A percentile compares a stretch with the other conserved stretches of the same genome.
phyloP scores from a whole-genome alignment of 2,113 vertebrate genomes.

The Nestor notabilis region DNA sequence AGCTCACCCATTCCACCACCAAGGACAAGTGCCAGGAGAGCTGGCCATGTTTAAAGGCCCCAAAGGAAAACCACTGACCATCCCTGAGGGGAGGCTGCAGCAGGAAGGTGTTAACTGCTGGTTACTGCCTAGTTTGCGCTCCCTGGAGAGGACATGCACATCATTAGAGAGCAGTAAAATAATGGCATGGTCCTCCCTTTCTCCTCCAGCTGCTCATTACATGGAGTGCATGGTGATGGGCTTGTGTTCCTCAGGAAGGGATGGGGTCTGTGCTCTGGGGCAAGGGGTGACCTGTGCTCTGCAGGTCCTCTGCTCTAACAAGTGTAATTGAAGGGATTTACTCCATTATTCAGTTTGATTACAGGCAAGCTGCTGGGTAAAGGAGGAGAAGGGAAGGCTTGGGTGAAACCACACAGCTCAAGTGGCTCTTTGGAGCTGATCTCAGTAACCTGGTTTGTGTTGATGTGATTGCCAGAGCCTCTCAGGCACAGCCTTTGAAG shows the following conservation, averaged over 20 bases:
- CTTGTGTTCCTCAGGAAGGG: background rate
- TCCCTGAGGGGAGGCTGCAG: background rate
- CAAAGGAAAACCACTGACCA: fast-evolving
- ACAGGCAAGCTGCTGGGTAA: background rate
- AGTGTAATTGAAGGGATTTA: background rate
- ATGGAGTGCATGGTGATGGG: background rate
- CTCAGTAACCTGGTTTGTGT: background rate
- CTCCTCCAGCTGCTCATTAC: background rate
- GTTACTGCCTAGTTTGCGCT: background rate
- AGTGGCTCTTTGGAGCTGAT: background rate
- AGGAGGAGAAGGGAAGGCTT: background rate
- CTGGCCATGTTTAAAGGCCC: background rate
- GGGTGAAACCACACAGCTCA: background rate
- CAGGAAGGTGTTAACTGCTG: background rate
- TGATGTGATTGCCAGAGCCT: background rate
- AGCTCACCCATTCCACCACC: background rate
- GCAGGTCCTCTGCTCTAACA: background rate
- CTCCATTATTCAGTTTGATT: background rate
- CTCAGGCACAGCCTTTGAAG: background rate
- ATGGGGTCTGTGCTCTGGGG: background rate
- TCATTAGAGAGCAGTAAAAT: background rate
- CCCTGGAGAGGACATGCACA: background rate
- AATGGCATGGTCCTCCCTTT: background rate
- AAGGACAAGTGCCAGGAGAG: background rate
- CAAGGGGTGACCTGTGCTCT: background rate